These are phyloP conservation scores for Zygogramma bicolorata DNA, from an alignment of 2,888 invertebrate genomes.

Conservation along the genomic window DNA sequence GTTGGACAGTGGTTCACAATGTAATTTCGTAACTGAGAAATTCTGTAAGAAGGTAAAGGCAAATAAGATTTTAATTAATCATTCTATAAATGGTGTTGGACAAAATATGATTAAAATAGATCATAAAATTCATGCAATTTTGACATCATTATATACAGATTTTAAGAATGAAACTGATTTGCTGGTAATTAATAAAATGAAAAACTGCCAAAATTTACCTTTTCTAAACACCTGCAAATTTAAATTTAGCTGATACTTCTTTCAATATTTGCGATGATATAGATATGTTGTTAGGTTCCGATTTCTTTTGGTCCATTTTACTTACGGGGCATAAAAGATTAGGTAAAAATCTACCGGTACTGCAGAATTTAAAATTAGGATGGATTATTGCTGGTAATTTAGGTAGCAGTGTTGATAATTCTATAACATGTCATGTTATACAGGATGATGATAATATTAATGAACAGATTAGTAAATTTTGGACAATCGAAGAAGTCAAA, in stretches of 20 bases:
- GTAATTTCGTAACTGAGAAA: constrained; percentile 17
- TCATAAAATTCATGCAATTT: neutral
- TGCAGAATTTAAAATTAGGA: constrained; percentile 1
- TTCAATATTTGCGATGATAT: constrained; percentile 5
- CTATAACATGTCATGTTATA: neutral
- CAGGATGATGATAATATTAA: neutral
- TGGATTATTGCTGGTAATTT: neutral
- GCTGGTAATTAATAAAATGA: constrained; percentile 14
- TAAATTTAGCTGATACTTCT: constrained; percentile 17
- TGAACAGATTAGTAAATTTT: constrained; percentile 5
- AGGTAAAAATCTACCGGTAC: constrained; percentile 20
- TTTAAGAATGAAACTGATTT: neutral
- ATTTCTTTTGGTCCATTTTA: constrained; percentile 15
- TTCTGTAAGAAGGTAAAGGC: constrained; percentile 16
- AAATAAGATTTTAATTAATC: neutral
- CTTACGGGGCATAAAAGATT: constrained; percentile 2
- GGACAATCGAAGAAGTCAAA: neutral
- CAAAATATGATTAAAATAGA: constrained; percentile 7
- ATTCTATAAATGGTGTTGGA: neutral
- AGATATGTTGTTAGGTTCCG: constrained; percentile 16
- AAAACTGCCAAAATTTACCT: neutral
- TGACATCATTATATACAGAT: neutral
- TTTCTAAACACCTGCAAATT: constrained; percentile 1
- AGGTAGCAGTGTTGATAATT: neutral
- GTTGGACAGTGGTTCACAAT: constrained; percentile 10